Evolutionary conservation across 1,140 invertebrate genomes (phyloP), one percentile per base, ranked within the genome.

Genomic region (Drosophila novamexicana): DNA sequence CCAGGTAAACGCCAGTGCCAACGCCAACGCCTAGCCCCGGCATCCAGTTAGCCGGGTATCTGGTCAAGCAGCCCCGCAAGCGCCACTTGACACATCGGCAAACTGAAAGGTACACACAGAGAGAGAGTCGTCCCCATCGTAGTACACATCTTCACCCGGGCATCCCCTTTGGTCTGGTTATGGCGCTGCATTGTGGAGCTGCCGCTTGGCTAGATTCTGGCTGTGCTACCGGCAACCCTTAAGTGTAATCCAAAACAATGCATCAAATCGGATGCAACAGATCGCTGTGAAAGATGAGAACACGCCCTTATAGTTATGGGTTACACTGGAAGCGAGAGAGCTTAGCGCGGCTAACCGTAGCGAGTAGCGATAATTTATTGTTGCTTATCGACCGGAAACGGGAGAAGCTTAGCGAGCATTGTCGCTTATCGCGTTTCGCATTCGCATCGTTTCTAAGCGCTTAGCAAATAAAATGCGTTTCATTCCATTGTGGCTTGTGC

Each of bases 31-130:
- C 39, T 12, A n/a, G 44, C 44, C 32, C 12, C 50, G 6, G 18
- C 29, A 50, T 10, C 47, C 49, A 29, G 22, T 29, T n/a, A 32
- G 22, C 52, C 34, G 36, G 34, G n/a, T 42, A 39, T 8, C 22
- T 16, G 40, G 50, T 50, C 61, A 50, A 29, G 36, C 47, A 12
- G 10, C 36, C 36, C 67, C 59, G 63, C 72, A 75, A 75, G 66
- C 64, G 72, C 72, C 67, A 75, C 72, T 75, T 75, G 72, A 70
- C 66, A 42, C 66, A 71, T 36, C 36, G 6, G 14, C 36, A 22
- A 1, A 9, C 16, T 8, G 36, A 7, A 3, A 18, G 14, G 34
- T 14, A 14, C 22, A 32, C 8, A 32, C 8, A 22, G 47, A 14
- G 12, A 0, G 10, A 37, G n/a, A 32, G 12, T 50, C 12, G 12